phyloP scores from a whole-genome alignment of 1,140 invertebrate species.

The Cherax destructor region DNA sequence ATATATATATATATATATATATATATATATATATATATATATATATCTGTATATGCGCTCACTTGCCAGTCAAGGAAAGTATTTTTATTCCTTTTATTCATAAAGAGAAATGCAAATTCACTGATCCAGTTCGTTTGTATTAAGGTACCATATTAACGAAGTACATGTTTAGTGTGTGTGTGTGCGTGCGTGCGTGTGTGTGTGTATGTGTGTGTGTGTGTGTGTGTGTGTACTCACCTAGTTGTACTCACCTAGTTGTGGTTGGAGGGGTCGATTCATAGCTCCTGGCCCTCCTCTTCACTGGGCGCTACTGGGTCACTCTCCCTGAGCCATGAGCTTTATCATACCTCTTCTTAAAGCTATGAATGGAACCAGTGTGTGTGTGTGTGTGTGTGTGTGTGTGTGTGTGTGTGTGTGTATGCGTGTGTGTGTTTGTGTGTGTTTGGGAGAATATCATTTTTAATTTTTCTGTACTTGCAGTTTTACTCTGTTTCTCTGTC shows the following conservation, averaged over 20 bases:
- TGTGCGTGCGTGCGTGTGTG: neutral
- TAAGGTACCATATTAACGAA: neutral
- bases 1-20: too few species aligned
- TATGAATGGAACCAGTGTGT: too few species aligned
- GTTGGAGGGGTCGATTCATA: too few species aligned
- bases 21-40: too few species aligned
- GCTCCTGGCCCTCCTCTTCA: too few species aligned
- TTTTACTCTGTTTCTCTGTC: neutral
- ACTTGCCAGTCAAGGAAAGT: neutral
- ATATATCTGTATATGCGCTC: too few species aligned
- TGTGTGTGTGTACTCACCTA: conserved; percentile 3
- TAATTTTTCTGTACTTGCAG: neutral
- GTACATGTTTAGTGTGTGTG: neutral
- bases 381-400: neutral
- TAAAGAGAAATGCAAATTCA: neutral
- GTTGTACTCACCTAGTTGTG: too few species aligned
- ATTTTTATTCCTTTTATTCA: neutral
- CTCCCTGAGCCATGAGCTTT: too few species aligned
- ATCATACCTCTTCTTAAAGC: too few species aligned
- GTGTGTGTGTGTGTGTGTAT: neutral
- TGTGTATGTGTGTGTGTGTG: neutral
- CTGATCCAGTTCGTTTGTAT: neutral
- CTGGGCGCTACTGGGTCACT: too few species aligned
- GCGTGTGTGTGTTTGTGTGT: neutral
- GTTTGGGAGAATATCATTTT: too few species aligned